Evolutionary conservation across 2,888 invertebrate species (phyloP).

Genomic region (Conomelus anceps): DNA sequence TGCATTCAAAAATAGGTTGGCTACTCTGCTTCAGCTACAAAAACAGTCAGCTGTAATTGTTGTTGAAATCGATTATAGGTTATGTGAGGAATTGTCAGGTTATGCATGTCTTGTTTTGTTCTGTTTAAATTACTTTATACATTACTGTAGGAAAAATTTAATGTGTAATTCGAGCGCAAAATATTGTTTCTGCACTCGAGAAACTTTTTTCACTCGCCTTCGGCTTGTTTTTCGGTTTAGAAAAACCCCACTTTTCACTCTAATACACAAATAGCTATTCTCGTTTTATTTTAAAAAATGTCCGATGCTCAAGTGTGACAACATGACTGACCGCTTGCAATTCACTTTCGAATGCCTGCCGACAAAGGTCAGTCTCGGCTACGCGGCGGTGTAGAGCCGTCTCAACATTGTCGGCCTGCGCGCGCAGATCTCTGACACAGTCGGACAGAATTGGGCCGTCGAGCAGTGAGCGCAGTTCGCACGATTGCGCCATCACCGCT

Average conservation of each 20-base stretch:
- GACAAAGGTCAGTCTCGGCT: slow-evolving; percentile 58
- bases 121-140: no score
- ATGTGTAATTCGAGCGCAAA: no score
- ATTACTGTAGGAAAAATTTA: no score
- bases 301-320: background rate
- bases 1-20: no score
- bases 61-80: no score
- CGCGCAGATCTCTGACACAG: slow-evolving; percentile 70
- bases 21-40: no score
- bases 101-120: no score
- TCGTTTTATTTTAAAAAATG: background rate
- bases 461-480: slow-evolving; percentile 46
- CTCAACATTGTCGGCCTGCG: slow-evolving; percentile 77
- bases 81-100: no score
- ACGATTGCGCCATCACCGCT: slow-evolving; percentile 66
- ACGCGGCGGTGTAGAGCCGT: slow-evolving; percentile 67
- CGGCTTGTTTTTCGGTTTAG: no score
- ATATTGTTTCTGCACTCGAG: no score
- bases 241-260: background rate
- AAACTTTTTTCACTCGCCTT: no score
- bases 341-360: slow-evolving; percentile 54
- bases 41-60: no score
- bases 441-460: slow-evolving; percentile 56
- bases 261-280: background rate
- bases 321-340: slow-evolving; percentile 46